Evolutionary conservation across 1,140 invertebrate species (phyloP).

Genomic region (Elymnias hypermnestra): DNA sequence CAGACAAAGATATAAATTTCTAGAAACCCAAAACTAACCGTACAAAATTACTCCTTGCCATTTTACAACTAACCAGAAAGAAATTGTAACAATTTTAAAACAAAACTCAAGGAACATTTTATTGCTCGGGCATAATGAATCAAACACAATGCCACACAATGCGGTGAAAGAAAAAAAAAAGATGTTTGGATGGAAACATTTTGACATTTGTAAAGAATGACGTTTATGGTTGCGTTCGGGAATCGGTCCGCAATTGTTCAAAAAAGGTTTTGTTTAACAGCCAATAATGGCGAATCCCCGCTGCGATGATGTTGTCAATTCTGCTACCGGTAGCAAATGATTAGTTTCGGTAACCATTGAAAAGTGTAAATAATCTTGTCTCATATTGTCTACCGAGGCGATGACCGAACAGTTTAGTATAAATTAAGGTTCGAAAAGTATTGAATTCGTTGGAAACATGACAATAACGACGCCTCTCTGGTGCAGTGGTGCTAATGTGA

Average conservation of each 20-base stretch:
- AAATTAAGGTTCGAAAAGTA: slow-evolving; percentile 5
- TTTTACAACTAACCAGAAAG: slow-evolving; percentile 41
- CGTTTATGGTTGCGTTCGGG: slow-evolving; percentile 50
- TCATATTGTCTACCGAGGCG: slow-evolving; percentile 31
- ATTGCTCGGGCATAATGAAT: slow-evolving; percentile 38
- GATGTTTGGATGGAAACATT: slow-evolving; percentile 56
- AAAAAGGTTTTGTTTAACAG: slow-evolving; percentile 38
- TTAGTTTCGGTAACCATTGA: slow-evolving; percentile 60
- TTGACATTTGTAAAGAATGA: slow-evolving; percentile 45
- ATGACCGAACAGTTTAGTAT: slow-evolving; percentile 34
- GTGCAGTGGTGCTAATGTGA: no score
- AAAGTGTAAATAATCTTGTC: slow-evolving; percentile 59
- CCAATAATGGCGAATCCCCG: slow-evolving; percentile 40
- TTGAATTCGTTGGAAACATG: slow-evolving; percentile 10
- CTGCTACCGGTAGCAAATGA: slow-evolving; percentile 64
- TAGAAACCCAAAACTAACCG: slow-evolving; percentile 14
- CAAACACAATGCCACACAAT: slow-evolving; percentile 45
- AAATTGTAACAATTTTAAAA: slow-evolving; percentile 58
- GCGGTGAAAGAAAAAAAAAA: slow-evolving; percentile 31
- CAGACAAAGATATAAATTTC: slow-evolving; percentile 9
- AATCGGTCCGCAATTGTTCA: slow-evolving; percentile 48
- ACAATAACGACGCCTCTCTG: no score
- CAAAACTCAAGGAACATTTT: slow-evolving; percentile 29
- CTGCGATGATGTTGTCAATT: slow-evolving; percentile 30
- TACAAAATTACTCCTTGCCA: slow-evolving; percentile 15